phyloP scores from a whole-genome alignment of 2,113 vertebrate species.

The Bolborhynchus lineola region DNA sequence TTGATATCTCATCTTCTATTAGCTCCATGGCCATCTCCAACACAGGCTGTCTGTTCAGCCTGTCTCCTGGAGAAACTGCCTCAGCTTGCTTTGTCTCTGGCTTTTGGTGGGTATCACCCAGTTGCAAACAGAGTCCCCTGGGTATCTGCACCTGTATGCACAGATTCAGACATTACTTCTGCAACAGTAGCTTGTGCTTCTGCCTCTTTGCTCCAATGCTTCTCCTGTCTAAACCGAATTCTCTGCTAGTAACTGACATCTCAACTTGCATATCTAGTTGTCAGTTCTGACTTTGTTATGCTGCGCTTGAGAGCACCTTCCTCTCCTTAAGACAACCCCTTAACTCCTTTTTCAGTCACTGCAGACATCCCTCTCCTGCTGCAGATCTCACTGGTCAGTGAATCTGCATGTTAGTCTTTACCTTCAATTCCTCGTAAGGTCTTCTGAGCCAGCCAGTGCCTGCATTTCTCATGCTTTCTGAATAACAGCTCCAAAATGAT shows the following conservation, averaged over 20 bases:
- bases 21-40: neutral
- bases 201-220: neutral
- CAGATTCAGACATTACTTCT: neutral
- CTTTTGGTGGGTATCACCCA: neutral
- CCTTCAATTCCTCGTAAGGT: neutral
- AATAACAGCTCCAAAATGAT: neutral
- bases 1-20: neutral
- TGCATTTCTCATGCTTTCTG: neutral
- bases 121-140: neutral
- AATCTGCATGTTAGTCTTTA: neutral
- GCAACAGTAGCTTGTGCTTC: neutral
- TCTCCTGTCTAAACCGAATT: neutral
- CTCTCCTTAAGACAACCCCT: neutral
- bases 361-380: neutral
- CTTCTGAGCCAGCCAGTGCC: neutral
- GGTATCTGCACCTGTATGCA: neutral
- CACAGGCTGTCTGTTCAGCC: neutral
- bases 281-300: neutral
- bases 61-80: neutral
- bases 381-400: neutral
- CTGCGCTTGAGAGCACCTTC: neutral
- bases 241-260: neutral
- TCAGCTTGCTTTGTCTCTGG: neutral
- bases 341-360: neutral
- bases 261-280: neutral